phyloP scores from a whole-genome alignment of 2,113 vertebrate species.

The Pholis gunnellus region DNA sequence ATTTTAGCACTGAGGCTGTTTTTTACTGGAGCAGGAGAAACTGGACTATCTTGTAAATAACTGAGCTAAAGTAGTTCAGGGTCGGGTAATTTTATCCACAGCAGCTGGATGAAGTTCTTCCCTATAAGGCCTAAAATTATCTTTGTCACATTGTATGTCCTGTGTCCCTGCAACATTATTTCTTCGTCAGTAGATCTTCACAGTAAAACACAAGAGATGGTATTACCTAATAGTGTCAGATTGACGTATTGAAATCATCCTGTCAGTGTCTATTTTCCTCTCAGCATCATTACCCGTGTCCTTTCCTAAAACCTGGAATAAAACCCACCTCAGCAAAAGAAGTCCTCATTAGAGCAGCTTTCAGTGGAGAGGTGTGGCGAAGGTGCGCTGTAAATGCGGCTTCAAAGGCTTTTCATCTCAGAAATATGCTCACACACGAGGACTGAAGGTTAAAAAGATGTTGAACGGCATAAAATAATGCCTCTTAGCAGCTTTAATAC shows the following conservation, averaged over 20 bases:
- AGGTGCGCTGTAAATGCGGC: slow-evolving; percentile 14
- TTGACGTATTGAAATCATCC: not conserved
- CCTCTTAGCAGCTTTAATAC: slow-evolving; percentile 20
- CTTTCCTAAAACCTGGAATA: slow-evolving; percentile 15
- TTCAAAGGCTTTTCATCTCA: slow-evolving; percentile 36
- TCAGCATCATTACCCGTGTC: not conserved
- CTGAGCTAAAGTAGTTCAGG: slow-evolving; percentile 27
- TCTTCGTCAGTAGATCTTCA: not conserved
- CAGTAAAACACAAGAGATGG: not conserved
- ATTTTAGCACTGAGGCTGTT: not conserved
- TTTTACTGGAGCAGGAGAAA: slow-evolving; percentile 13
- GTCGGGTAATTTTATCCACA: slow-evolving; percentile 26
- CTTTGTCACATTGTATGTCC: not conserved
- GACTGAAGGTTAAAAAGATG: slow-evolving; percentile 6
- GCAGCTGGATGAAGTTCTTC: slow-evolving; percentile 10
- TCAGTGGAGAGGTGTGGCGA: not conserved
- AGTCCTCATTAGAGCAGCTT: slow-evolving; percentile 22
- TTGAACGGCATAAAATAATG: slow-evolving; percentile 24
- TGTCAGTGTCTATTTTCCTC: not conserved
- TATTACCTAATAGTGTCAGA: not conserved
- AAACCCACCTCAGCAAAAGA: not conserved
- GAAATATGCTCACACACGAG: not conserved
- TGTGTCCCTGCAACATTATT: not conserved
- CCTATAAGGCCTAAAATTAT: not conserved
- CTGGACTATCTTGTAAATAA: slow-evolving; percentile 7